Percentiles rank a stretch among this genome's conserved stretches.
Conservation (phyloP, 2,113 vertebrate species). For the Apus apus region DNA sequence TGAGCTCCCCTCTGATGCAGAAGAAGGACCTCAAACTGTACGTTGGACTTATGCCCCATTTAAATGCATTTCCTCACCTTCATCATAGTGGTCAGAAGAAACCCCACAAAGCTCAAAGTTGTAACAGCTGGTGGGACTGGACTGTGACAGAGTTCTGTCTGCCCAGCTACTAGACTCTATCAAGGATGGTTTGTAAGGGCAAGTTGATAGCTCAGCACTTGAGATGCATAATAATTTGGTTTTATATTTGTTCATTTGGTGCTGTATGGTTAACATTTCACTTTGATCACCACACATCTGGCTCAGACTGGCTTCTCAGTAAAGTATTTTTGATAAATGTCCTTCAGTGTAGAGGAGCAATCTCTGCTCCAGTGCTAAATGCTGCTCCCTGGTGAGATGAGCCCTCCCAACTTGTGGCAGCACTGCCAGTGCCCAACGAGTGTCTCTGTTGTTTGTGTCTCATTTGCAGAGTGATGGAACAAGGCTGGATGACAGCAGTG, state of each 20-base stretch:
- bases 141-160: neutral
- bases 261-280: neutral
- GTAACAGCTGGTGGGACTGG: neutral
- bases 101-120: neutral
- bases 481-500: slow-evolving; percentile 14
- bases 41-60: neutral
- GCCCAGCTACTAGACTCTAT: neutral
- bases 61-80: neutral
- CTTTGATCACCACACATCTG: neutral
- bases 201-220: neutral
- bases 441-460: neutral
- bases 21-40: slow-evolving; percentile 54
- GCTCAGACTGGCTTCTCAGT: neutral
- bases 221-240: neutral
- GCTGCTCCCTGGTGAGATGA: neutral
- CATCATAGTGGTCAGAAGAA: neutral
- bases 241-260: neutral
- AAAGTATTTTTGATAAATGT: neutral
- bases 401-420: neutral
- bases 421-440: neutral
- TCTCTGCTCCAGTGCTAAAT: neutral
- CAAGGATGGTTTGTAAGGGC: neutral
- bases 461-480: slow-evolving; percentile 34
- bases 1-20: slow-evolving; percentile 2
- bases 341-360: neutral